Base-by-base conservation (phyloP, 2,113 vertebrate species). In the Peromyscus maniculatus region DNA sequence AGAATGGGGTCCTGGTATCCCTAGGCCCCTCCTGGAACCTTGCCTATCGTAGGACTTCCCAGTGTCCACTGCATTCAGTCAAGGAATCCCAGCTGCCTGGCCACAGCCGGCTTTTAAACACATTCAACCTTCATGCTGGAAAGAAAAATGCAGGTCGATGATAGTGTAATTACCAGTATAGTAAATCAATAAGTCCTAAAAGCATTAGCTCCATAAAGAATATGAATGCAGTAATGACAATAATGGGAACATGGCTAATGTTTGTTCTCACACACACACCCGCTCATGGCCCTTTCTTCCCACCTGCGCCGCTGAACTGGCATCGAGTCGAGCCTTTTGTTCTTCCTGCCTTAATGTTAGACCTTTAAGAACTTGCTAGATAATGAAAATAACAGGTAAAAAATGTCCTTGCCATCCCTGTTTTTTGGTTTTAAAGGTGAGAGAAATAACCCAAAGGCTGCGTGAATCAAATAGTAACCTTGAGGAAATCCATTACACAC, bases 161-260 rank as follows among this genome's bases (percentile, higher is more conserved):
- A 84, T 90, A 86, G 96, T 94, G 94, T 97, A 97, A 97, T 98
- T 97, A 95, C 90, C 95, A 97, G 92, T 43, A 72, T 26, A 33
- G 94, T 89, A 95, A 97, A 98, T 97, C 97, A 97, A 90, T 98
- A 98, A 84, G 66, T 93, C 75, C 80, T 89, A 89, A 66, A 97
- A 97, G 83, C 72, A 92, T 97, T 97, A 49, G 77, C 31, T 89
- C 87, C 87, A 92, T 83, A 71, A 96, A 97, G 93, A 78, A 92
- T 95, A 79, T 66, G 64, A 90, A 95, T 83, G 78, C 94, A 64
- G 78, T 24, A n/a, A 83, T 90, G 94, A 82, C 93, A 91, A 91
- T 72, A 72, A 86, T 97, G 77, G 80, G 94, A 90, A 87, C 95
- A 96, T 82, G 46, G 72, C 46, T 91, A 49, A 71, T 39, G 52